phyloP scores from a whole-genome alignment of 2,888 invertebrate species.

The Hemaris fuciformis region DNA sequence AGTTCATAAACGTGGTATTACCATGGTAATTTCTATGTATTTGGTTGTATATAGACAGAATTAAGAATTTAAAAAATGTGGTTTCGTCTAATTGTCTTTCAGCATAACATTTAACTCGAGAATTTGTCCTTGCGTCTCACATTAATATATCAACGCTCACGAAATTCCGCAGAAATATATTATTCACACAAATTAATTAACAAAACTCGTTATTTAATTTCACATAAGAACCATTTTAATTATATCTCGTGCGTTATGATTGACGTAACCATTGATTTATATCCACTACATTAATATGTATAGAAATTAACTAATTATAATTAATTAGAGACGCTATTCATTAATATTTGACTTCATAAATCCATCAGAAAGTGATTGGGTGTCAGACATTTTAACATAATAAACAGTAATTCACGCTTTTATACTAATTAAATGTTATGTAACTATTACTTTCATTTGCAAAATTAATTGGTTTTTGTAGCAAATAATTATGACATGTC shows the following conservation, averaged over 20 bases:
- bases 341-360: neutral
- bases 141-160: neutral
- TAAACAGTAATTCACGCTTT: neutral
- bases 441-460: neutral
- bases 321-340: constrained; percentile 1
- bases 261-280: constrained; percentile 8
- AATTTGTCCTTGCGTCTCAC: neutral
- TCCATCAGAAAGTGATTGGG: neutral
- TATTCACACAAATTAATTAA: neutral
- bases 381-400: neutral
- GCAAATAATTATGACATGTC: neutral
- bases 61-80: too few relatives aligned
- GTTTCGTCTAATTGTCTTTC: too few relatives aligned
- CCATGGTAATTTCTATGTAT: neutral
- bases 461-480: neutral
- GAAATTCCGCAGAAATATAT: neutral
- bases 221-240: constrained; percentile 31
- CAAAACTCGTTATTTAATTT: constrained; percentile 35
- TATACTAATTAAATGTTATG: neutral
- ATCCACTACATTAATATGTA: neutral
- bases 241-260: constrained; percentile 16
- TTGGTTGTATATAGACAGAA: neutral
- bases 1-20: neutral
- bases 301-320: constrained; percentile 6
- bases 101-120: neutral